phyloP scores from a whole-genome alignment of 2,888 invertebrate species.

The Hydraecia micacea region DNA sequence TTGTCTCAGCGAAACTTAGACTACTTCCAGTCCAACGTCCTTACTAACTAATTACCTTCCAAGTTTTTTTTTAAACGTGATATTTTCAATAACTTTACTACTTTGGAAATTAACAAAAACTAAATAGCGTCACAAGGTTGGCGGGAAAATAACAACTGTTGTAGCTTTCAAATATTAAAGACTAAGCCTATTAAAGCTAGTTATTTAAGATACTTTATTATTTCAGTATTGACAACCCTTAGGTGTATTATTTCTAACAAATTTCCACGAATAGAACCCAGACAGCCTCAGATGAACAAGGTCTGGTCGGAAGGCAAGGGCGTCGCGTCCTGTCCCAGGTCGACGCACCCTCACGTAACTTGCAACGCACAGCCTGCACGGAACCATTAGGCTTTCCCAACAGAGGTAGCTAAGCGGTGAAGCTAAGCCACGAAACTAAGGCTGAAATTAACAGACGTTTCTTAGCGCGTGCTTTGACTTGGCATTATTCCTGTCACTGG shows the following conservation, averaged over 20 bases:
- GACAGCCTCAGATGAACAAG: conserved; percentile 29
- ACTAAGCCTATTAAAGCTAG: not conserved
- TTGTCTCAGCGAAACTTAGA: not conserved
- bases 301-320: conserved; percentile 63
- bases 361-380: conserved; percentile 53
- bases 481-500: not conserved
- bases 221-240: conserved; percentile 6
- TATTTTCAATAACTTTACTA: not conserved
- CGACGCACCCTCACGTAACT: conserved; percentile 44
- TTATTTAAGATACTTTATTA: not conserved
- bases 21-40: not conserved
- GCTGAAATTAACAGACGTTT: not conserved
- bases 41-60: not conserved
- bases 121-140: not conserved
- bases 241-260: not conserved
- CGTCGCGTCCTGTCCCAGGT: conserved; percentile 50
- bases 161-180: not conserved
- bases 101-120: not conserved
- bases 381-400: conserved; percentile 7
- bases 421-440: not conserved
- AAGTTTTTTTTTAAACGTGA: not conserved
- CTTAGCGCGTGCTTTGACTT: not conserved
- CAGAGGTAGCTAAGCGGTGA: conserved; percentile 4
- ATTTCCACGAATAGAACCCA: conserved; percentile 16
- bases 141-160: conserved; percentile 18